phyloP scores from a whole-genome alignment of 2,888 invertebrate genomes.

The Acrocyrtus sp. region DNA sequence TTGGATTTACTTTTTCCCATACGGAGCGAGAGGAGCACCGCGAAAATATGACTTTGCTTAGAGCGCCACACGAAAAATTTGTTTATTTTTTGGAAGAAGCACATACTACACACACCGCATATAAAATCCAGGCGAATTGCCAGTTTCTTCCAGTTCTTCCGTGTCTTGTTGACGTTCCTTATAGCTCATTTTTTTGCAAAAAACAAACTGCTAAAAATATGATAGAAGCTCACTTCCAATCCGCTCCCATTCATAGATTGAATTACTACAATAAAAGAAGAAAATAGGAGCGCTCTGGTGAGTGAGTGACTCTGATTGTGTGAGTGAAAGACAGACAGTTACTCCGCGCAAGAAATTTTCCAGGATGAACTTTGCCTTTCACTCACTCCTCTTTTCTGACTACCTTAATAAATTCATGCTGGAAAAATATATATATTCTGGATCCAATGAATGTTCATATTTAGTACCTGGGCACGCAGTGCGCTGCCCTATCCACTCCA shows the following conservation, averaged over 20 bases:
- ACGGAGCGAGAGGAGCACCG: background rate
- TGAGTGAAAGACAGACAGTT: background rate
- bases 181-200: background rate
- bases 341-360: too few species aligned
- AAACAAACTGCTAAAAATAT: background rate
- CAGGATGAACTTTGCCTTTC: background rate
- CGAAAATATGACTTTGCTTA: background rate
- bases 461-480: too few species aligned
- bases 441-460: too few species aligned
- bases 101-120: background rate
- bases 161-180: background rate
- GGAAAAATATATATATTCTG: too few species aligned
- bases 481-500: too few species aligned
- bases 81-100: background rate
- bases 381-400: background rate
- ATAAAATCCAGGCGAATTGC: slow-evolving; percentile 6
- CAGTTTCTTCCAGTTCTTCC: background rate
- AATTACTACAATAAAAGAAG: slow-evolving; percentile 35
- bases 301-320: too few species aligned
- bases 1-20: background rate
- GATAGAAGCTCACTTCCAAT: slow-evolving; percentile 9
- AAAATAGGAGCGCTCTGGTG: too few species aligned
- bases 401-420: slow-evolving; percentile 1
- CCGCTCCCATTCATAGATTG: slow-evolving; percentile 23
- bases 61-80: background rate